Evolutionary conservation across 35 echinoderm and acorn worm species (phyloP).

Genomic region (Diadema setosum): DNA sequence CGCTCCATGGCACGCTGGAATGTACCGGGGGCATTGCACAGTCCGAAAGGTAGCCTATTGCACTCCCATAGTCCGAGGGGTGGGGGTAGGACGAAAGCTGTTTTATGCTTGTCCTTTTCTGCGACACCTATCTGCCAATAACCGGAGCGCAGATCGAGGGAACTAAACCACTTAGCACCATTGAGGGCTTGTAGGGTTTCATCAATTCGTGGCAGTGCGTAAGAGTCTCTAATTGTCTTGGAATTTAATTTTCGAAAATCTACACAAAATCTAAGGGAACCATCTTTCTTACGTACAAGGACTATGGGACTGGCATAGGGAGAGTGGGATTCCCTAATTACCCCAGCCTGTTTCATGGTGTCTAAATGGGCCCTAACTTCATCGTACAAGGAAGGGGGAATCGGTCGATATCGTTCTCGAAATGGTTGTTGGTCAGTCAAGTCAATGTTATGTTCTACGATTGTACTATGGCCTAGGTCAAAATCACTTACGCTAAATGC

Average conservation of each 20-base stretch:
- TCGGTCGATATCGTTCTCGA: background rate
- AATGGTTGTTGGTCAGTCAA: background rate
- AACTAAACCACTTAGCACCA: background rate
- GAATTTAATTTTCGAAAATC: background rate
- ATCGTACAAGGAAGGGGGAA: background rate
- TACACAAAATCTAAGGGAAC: too few species aligned
- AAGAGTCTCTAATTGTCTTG: background rate
- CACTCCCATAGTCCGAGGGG: slow-evolving; percentile 58
- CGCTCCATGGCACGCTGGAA: slow-evolving; percentile 72
- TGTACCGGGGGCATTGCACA: slow-evolving; percentile 63
- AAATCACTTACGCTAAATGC: background rate
- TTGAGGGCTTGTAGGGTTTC: background rate
- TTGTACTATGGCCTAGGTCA: background rate
- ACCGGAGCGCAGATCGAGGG: background rate
- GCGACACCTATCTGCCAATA: slow-evolving; percentile 29
- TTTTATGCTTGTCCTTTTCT: slow-evolving; percentile 26
- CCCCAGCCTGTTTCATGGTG: background rate
- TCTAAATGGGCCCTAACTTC: background rate
- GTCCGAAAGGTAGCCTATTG: slow-evolving; percentile 70
- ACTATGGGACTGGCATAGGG: background rate
- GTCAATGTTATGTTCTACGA: background rate
- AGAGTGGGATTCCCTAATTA: background rate
- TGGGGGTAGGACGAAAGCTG: background rate
- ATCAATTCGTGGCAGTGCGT: background rate
- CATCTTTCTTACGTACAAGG: background rate